Evolutionary conservation across 2,797 vertebrate species (phyloP), one percentile per base, ranked within the genome.

Genomic region (Gastrophryne carolinensis): DNA sequence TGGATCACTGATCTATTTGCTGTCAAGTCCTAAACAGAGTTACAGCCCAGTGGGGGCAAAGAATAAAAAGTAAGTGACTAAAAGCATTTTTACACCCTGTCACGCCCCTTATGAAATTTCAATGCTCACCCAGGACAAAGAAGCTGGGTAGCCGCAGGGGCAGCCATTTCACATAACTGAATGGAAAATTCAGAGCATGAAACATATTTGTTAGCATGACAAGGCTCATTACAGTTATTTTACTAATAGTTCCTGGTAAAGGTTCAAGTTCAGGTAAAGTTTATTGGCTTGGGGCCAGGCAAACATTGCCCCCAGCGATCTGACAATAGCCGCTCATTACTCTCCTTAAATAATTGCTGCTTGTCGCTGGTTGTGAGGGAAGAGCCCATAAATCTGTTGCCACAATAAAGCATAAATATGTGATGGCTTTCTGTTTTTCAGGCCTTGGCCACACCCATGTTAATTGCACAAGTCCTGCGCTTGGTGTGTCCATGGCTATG

Each of bases 341-440:
- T 30, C 47, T 37, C 32, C 52, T 75, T 17, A 62, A 72, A 62
- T 17, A 44, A 50, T 60, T 71, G 53, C 10, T 73, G 44, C 52
- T 71, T 54, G 66, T 71, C 29, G 5, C 53, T 32, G 19, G 75
- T 78, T 58, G 75, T 60, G 52, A 66, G 72, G 75, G 75, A 47
- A 56, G 53, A 71, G 60, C 32, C 24, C 52, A 78, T 78, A 60
- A 78, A 78, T 72, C 68, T 72, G 75, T 78, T 78, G 75, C 68
- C 41, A 78, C 75, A 78, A 78, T 72, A 78, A 78, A 78, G 39
- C 53, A 65, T 65, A 72, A 72, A 78, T 78, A 78, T 13, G 12
- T 41, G 39, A 78, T 72, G 34, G 53, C 47, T 72, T 58, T 72
- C 49, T 71, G 61, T 65, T 58, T 66, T 72, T 50, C 52, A 72